Evolutionary conservation across 1,140 invertebrate species (phyloP).

Genomic region (Drosophila takahashii): DNA sequence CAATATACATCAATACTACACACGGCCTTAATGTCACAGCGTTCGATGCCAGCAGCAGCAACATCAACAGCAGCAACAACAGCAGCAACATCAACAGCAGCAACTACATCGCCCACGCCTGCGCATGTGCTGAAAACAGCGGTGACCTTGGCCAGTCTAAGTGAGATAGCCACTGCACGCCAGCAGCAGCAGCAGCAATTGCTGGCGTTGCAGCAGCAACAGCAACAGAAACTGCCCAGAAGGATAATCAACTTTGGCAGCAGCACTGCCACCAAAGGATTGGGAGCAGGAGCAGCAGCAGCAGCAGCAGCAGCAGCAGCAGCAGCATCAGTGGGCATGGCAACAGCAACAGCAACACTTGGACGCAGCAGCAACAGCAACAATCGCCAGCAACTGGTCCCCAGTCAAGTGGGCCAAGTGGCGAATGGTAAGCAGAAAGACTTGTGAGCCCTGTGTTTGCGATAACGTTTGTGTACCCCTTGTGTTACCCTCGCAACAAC

Average conservation of each 20-base stretch:
- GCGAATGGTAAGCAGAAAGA: constrained; percentile 72
- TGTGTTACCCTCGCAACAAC: not conserved
- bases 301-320: too few relatives aligned
- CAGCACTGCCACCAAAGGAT: constrained; percentile 51
- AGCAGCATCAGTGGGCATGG: constrained; percentile 19
- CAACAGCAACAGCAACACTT: constrained; percentile 6
- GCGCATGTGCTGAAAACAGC: constrained; percentile 80
- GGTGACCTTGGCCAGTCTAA: constrained; percentile 76
- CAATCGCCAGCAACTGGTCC: constrained; percentile 30
- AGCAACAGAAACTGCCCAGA: constrained; percentile 61
- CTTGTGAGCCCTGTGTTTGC: constrained; percentile 57
- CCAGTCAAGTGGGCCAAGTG: constrained; percentile 19
- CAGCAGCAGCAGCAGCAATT: constrained; percentile 46
- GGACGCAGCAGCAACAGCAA: constrained; percentile 13
- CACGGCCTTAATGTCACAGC: constrained; percentile 81
- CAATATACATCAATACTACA: constrained; percentile 83
- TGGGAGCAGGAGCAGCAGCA: constrained; percentile 26
- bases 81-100: constrained; percentile 26
- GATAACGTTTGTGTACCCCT: constrained; percentile 40
- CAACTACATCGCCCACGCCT: constrained; percentile 62
- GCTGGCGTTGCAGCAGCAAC: constrained; percentile 55
- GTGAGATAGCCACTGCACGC: constrained; percentile 77
- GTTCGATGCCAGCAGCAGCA: constrained; percentile 43
- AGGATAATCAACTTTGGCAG: constrained; percentile 68
- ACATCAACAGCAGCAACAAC: constrained; percentile 26